These are phyloP conservation scores for Solenopsis invicta DNA, from an alignment of 1,140 invertebrate species.

Conservation along the genomic window DNA sequence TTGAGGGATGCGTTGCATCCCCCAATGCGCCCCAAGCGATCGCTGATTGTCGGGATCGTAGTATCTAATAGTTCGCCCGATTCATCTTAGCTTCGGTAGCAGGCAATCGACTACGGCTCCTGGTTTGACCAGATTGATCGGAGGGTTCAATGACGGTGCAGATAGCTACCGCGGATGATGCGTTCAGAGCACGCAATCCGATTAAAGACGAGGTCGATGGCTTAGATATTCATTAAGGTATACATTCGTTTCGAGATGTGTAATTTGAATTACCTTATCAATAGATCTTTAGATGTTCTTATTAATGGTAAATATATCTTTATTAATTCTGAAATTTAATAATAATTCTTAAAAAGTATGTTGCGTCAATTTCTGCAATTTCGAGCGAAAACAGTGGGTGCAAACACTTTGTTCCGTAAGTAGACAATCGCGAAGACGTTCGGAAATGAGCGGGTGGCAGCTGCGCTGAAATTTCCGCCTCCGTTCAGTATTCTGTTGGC, in stretches of 20 bases:
- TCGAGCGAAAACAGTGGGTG: neutral
- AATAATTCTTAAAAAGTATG: neutral
- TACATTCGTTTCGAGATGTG: slow-evolving; percentile 50
- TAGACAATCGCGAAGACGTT: neutral
- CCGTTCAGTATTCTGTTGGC: slow-evolving; percentile 29
- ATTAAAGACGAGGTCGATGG: slow-evolving; percentile 48
- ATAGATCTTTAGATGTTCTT: slow-evolving; percentile 1
- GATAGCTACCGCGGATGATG: slow-evolving; percentile 76
- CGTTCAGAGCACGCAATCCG: slow-evolving; percentile 57
- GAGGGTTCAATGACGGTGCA: slow-evolving; percentile 79
- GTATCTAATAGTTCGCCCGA: slow-evolving; percentile 54
- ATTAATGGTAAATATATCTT: neutral
- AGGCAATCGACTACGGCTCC: slow-evolving; percentile 67
- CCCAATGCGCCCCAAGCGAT: slow-evolving; percentile 36
- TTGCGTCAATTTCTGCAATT: neutral
- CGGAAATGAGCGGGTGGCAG: slow-evolving; percentile 26
- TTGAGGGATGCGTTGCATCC: slow-evolving; percentile 53
- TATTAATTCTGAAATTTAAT: neutral
- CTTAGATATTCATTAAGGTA: neutral
- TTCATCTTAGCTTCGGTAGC: slow-evolving; percentile 74
- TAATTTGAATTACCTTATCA: slow-evolving; percentile 5
- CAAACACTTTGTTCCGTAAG: neutral
- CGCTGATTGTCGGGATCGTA: slow-evolving; percentile 52
- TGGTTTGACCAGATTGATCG: slow-evolving; percentile 77
- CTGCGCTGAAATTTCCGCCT: slow-evolving; percentile 41